Percentiles rank a stretch among this genome's conserved stretches.
Evolutionary conservation across 2,113 vertebrate species (phyloP).

Genomic region (Poeciliopsis turrubarensis): DNA sequence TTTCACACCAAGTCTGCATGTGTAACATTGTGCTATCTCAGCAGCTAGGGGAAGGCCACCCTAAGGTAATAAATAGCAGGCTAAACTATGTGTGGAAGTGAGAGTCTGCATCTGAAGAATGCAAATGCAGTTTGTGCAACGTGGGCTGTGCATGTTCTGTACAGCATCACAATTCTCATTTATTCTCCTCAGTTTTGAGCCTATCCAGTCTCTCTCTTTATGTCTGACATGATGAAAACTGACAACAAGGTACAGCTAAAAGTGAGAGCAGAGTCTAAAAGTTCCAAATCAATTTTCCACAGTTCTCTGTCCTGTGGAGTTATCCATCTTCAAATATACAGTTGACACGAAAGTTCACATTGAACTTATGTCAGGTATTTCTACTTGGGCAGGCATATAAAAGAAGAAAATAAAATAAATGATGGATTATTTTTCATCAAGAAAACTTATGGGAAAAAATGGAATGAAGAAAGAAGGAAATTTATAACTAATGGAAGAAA

Average conservation of each 20-base stretch:
- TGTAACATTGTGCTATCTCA: constrained; percentile 51
- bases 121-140: constrained; percentile 9
- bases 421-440: no score
- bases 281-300: no score
- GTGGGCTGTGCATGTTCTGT: not conserved
- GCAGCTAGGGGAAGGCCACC: constrained; percentile 33
- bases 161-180: constrained; percentile 10
- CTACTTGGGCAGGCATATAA: no score
- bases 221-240: constrained; percentile 15
- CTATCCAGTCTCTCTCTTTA: not conserved
- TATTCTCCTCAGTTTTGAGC: not conserved
- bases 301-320: no score
- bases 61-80: constrained; percentile 45
- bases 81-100: constrained; percentile 36
- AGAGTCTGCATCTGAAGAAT: not conserved
- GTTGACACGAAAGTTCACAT: no score
- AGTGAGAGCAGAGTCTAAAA: not conserved
- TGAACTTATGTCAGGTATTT: no score
- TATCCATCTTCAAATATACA: no score
- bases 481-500: no score
- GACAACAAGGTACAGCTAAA: not conserved
- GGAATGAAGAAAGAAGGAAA: no score
- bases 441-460: no score
- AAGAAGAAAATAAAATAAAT: no score
- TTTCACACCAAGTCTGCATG: constrained; percentile 22